Base-by-base conservation (phyloP, 2,888 invertebrate genomes). In the Drosophila longiperda region DNA sequence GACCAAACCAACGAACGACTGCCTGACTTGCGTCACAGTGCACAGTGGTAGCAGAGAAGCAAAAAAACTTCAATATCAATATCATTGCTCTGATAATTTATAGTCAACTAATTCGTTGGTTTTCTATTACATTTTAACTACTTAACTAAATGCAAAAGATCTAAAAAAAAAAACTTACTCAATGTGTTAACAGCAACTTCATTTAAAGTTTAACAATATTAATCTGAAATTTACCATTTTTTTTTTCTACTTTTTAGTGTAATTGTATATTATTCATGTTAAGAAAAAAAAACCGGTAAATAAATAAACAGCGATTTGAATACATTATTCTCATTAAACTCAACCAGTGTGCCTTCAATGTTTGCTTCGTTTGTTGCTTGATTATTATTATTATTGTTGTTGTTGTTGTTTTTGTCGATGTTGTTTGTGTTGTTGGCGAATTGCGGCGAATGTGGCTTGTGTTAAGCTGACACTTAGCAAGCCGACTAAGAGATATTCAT, bases 401-500 rank as follows among this genome's bases (percentile, higher is more conserved):
- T 26, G 45, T 11, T 36, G 49, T 50, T 48, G 54, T 36, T 45
- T 62, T 17, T 45, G 40, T 33, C 52, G 42, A 49, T 33, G 29
- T 57, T n/a, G 36, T 59, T 34, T 36, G n/a, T 55, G 49, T 33
- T 49, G 29, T 62, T 61, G 50, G 33, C 40, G 52, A 20, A 49
- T 20, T 60, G 73, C 42, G 62, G 52, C 32, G 29, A 63, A 60
- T 67, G 50, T 69, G 72, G 61, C 63, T 60, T 66, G 66, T 59
- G 86, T 68, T 76, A 62, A 73, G 61, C 83, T 80, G 78, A 87
- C 82, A 80, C 78, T 78, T 82, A 73, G 79, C 72, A 34, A 61
- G 74, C 73, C 73, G 62, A 80, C 79, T 79, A 67, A 84, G 70
- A 82, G 75, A 70, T 84, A 83, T 86, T 80, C 80, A 82, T 85